Conservation (phyloP, 2,113 vertebrate genomes). For the Perognathus longimembris region DNA sequence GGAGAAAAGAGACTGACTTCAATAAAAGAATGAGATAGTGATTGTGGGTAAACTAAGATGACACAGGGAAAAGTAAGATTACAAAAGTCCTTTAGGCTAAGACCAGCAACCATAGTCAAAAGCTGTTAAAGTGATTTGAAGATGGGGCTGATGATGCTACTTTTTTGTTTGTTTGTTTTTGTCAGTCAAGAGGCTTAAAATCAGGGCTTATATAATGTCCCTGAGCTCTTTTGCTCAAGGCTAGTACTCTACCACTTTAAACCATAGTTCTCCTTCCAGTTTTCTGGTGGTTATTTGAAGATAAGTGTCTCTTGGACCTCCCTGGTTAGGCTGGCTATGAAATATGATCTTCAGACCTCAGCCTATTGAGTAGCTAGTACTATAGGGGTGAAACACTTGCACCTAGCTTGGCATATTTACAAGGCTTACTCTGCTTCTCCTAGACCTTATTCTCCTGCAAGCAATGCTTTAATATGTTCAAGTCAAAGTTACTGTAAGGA, state of each 20-base stretch:
- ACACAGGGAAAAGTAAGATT: neutral
- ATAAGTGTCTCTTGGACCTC: too few relatives aligned
- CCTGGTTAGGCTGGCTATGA: too few relatives aligned
- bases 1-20: neutral
- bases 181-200: too few relatives aligned
- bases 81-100: neutral
- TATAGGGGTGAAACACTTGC: too few relatives aligned
- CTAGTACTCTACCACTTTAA: too few relatives aligned
- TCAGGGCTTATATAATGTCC: too few relatives aligned
- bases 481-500: neutral
- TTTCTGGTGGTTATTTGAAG: too few relatives aligned
- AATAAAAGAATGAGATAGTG: neutral
- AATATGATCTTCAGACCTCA: too few relatives aligned
- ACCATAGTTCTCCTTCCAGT: too few relatives aligned
- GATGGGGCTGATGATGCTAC: neutral
- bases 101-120: neutral
- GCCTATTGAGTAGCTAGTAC: too few relatives aligned
- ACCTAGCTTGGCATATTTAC: neutral
- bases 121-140: neutral
- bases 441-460: neutral
- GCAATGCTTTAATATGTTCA: neutral
- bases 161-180: neutral
- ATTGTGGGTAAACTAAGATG: neutral
- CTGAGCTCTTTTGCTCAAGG: too few relatives aligned
- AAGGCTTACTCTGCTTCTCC: neutral